Evolutionary conservation across 2,888 invertebrate genomes (phyloP), one percentile per base, ranked within the genome.

Genomic region (Dimorphilus gyrociliatus): DNA sequence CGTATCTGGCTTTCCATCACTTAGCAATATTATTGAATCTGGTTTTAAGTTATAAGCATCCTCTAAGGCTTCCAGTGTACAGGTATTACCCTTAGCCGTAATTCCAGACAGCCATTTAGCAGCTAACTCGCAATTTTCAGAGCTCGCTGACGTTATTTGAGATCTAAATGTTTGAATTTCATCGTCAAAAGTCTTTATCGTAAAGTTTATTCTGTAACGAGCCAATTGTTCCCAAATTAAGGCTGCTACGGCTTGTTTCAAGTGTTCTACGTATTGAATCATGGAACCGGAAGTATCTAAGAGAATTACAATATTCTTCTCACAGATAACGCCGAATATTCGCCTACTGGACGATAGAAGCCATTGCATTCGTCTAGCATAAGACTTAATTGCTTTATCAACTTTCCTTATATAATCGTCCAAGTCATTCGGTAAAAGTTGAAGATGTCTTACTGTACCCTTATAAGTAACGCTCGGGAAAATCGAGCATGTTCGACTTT

Each of bases 1-100:
- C 3, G 52, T 53, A 39, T 63, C 61, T n/a, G 63, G 62, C 39
- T 62, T 62, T 10, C 63, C 63, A 36, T 63, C 63, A n/a, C 56
- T 60, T 40, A 63, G 40, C 36, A 62, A n/a, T n/a, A n/a, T n/a
- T n/a, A n/a, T n/a, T n/a, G n/a, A n/a, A n/a, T n/a, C n/a, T n/a
- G n/a, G n/a, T 8, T 8, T 25, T 14, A 25, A 25, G 13, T 25
- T 25, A 12, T 8, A 8, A 25, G 8, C 8, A 7, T 25, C 59
- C 48, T 55, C 44, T 3, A 61, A 41, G n/a, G 60, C 61, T 26
- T 59, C 57, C 25, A 59, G 42, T 18, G 61, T 62, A 40, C 59
- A 60, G 7, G 63, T 63, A 45, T 60, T 62, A n/a, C 61, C 61
- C 33, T 50, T 42, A 14, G 61, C 53, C 23, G 38, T 37, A 17